Evolutionary conservation across 2,888 invertebrate species (phyloP).

Genomic region (Drosophila prolongata): DNA sequence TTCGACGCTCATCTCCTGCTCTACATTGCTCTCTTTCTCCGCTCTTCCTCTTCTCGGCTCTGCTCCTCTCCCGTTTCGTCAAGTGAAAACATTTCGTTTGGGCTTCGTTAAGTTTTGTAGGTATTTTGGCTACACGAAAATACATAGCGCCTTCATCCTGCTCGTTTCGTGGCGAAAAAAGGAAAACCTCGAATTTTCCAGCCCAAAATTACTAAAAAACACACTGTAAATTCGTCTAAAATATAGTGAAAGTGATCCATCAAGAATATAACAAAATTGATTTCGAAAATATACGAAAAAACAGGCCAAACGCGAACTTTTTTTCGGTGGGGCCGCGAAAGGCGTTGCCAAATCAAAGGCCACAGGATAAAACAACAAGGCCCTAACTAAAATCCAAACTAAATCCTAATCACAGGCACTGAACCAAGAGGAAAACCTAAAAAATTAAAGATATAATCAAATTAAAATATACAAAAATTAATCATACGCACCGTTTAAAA

Average conservation of each 20-base stretch:
- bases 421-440: slow-evolving; percentile 9
- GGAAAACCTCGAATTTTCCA: slow-evolving; percentile 33
- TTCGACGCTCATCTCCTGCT: slow-evolving; percentile 68
- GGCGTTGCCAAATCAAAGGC: slow-evolving; percentile 69
- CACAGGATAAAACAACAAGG: slow-evolving; percentile 33
- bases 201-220: slow-evolving; percentile 9
- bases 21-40: slow-evolving; percentile 45
- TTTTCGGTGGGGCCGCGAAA: slow-evolving; percentile 50
- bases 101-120: slow-evolving; percentile 75
- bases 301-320: slow-evolving; percentile 15
- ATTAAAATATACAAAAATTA: slow-evolving; percentile 42
- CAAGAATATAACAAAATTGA: neutral
- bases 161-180: slow-evolving; percentile 49
- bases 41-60: slow-evolving; percentile 25
- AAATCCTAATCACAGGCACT: slow-evolving; percentile 32
- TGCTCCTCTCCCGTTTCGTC: slow-evolving; percentile 51
- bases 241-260: slow-evolving; percentile 26
- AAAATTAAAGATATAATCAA: slow-evolving; percentile 16
- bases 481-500: slow-evolving; percentile 67
- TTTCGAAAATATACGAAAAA: slow-evolving; percentile 15
- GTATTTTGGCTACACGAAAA: slow-evolving; percentile 69
- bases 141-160: slow-evolving; percentile 59
- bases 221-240: slow-evolving; percentile 13
- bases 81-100: slow-evolving; percentile 73
- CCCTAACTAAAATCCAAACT: slow-evolving; percentile 15